A percentile compares a stretch with the other conserved stretches of the same genome.
Evolutionary conservation across 1,140 invertebrate genomes (phyloP).

Genomic region (Frieseomelitta varia): DNA sequence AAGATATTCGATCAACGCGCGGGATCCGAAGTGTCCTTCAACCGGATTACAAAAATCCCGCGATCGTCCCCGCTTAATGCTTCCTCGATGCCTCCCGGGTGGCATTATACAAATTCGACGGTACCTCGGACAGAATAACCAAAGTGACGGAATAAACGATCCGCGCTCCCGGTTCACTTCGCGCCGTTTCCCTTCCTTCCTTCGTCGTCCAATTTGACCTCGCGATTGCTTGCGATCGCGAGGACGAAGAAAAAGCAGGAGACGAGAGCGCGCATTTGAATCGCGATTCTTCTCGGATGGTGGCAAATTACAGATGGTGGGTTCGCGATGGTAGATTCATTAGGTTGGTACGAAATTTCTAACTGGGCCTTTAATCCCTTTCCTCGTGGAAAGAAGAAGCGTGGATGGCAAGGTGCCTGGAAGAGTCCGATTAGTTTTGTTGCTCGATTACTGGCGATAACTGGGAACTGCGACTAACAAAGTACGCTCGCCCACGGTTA

Average conservation of each 20-base stretch:
- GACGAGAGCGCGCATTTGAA: not conserved
- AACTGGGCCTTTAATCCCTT: not conserved
- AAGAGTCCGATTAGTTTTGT: constrained; percentile 13
- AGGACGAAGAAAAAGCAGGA: not conserved
- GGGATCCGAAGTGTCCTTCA: constrained; percentile 12
- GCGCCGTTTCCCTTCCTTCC: not conserved
- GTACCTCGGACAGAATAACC: constrained; percentile 7
- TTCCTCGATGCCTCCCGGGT: constrained; percentile 13
- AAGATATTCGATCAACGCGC: constrained; percentile 46
- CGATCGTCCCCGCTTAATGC: constrained; percentile 10
- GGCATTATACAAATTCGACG: constrained; percentile 51
- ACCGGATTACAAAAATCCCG: constrained; percentile 18
- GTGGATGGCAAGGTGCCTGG: not conserved
- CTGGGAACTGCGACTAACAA: not conserved
- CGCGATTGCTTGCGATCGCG: too few species aligned
- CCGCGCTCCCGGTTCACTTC: not conserved
- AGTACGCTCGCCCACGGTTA: not conserved
- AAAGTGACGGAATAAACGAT: constrained; percentile 34
- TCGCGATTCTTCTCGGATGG: not conserved
- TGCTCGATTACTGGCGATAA: constrained; percentile 11
- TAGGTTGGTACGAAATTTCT: constrained; percentile 12
- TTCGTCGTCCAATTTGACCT: not conserved
- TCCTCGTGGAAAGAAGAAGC: not conserved
- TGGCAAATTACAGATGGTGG: not conserved
- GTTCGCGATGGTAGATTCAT: constrained; percentile 9